Evolutionary conservation across 2,888 invertebrate genomes (phyloP).

Genomic region (Noctua janthe): DNA sequence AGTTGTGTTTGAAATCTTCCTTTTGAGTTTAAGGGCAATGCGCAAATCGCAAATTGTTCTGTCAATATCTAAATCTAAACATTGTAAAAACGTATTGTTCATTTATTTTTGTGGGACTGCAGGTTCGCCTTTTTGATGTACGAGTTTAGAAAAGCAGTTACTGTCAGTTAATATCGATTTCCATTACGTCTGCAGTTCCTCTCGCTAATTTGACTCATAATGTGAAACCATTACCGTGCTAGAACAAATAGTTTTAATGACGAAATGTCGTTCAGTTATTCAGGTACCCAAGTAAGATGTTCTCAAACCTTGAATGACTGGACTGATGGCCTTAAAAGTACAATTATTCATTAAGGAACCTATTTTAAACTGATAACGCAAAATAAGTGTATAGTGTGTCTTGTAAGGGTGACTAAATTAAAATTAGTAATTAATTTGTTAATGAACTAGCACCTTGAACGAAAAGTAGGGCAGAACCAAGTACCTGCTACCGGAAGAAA

Average conservation of each 20-base stretch:
- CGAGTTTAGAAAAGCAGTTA: neutral
- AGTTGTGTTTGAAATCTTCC: too few relatives aligned
- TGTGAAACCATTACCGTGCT: neutral
- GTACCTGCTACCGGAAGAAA: neutral
- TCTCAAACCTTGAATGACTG: conserved; percentile 24
- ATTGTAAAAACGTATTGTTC: too few relatives aligned
- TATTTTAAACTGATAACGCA: neutral
- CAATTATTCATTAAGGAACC: neutral
- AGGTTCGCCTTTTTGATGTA: neutral
- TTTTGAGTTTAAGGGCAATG: too few relatives aligned
- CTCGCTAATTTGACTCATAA: neutral
- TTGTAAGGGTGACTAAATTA: conserved; percentile 32
- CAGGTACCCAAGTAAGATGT: neutral
- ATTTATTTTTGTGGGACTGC: too few relatives aligned
- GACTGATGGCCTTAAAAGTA: neutral
- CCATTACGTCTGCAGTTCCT: neutral
- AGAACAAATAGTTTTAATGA: neutral
- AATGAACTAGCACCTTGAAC: conserved; percentile 21
- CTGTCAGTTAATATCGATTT: neutral
- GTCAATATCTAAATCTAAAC: too few relatives aligned
- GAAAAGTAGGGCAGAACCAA: conserved; percentile 10
- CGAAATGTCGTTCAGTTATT: neutral
- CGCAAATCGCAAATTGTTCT: too few relatives aligned
- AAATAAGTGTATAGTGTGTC: too few relatives aligned
- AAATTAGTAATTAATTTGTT: neutral